Evolutionary conservation across 2,797 vertebrate species (phyloP).

Genomic region (Protonibea diacanthus): DNA sequence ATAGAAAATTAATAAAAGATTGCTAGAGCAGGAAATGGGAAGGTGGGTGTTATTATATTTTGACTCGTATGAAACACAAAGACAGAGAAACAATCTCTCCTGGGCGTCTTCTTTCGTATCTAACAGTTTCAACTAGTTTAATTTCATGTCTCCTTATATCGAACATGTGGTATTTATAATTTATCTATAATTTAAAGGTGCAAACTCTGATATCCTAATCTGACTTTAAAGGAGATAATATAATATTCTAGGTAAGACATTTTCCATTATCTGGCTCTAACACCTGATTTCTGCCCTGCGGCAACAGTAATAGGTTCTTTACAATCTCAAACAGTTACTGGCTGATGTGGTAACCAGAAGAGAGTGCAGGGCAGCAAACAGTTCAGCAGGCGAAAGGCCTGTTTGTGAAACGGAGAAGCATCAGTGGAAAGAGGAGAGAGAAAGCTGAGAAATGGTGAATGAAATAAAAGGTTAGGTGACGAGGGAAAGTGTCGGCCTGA

Average conservation of each 20-base stretch:
- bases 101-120: background rate
- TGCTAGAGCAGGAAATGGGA: constrained; percentile 13
- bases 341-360: constrained; percentile 23
- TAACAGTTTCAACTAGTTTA: background rate
- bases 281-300: constrained; percentile 5
- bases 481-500: constrained; percentile 32
- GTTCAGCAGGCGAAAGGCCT: constrained; percentile 30
- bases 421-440: constrained; percentile 27
- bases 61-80: constrained; percentile 20
- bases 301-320: constrained; percentile 10
- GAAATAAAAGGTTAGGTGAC: constrained; percentile 40
- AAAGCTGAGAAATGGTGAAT: constrained; percentile 4
- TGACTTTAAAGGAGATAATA: background rate
- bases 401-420: constrained; percentile 35
- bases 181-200: constrained; percentile 6
- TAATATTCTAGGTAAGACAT: background rate
- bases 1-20: constrained; percentile 54
- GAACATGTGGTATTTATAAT: background rate
- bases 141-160: constrained; percentile 4
- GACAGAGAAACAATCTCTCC: background rate
- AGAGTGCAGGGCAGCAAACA: constrained; percentile 12
- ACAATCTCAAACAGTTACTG: constrained; percentile 14
- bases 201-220: background rate
- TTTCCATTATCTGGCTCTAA: background rate
- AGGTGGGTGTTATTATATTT: constrained; percentile 19